Evolutionary conservation across 64 coral and sea anemone genomes (phyloP).

Genomic region (Actinia tenebrosa): DNA sequence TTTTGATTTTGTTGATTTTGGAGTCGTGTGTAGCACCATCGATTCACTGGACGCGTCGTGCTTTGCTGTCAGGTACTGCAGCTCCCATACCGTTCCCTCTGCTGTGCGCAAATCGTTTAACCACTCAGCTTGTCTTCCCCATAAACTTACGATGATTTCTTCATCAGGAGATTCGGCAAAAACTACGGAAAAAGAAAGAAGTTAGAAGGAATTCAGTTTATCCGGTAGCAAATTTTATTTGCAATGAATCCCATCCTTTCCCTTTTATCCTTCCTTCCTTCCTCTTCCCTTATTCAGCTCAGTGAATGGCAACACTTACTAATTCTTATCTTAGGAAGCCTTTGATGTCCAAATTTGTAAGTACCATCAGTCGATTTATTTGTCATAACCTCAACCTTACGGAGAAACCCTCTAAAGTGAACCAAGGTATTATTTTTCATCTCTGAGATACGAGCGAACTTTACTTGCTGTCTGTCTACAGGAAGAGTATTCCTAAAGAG

Average conservation of each 20-base stretch:
- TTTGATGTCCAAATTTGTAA: constrained; percentile 38
- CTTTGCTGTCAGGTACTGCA: constrained; percentile 64
- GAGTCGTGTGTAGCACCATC: constrained; percentile 50
- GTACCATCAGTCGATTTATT: not conserved
- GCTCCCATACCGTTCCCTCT: constrained; percentile 64
- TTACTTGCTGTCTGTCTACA: not conserved
- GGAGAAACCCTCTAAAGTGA: constrained; percentile 58
- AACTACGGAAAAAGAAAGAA: constrained; percentile 25
- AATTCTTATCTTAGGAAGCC: constrained; percentile 44
- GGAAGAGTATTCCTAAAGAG: constrained; percentile 17
- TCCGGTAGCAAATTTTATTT: no score
- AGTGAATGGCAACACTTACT: constrained; percentile 19
- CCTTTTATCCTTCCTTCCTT: no score
- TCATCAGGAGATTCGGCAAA: constrained; percentile 42
- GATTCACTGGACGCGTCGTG: not conserved
- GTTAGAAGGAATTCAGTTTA: not conserved
- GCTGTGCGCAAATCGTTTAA: constrained; percentile 39
- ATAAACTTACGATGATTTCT: constrained; percentile 58
- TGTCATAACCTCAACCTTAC: constrained; percentile 14
- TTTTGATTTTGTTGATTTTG: constrained; percentile 57
- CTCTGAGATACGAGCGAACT: constrained; percentile 31
- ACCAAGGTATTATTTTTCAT: constrained; percentile 49
- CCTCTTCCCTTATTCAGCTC: no score
- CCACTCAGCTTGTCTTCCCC: constrained; percentile 73
- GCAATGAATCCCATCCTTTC: no score